Percentiles rank a stretch among this genome's conserved stretches.
Conservation (phyloP, 2,113 vertebrate species). For the Macrotis lagotis region DNA sequence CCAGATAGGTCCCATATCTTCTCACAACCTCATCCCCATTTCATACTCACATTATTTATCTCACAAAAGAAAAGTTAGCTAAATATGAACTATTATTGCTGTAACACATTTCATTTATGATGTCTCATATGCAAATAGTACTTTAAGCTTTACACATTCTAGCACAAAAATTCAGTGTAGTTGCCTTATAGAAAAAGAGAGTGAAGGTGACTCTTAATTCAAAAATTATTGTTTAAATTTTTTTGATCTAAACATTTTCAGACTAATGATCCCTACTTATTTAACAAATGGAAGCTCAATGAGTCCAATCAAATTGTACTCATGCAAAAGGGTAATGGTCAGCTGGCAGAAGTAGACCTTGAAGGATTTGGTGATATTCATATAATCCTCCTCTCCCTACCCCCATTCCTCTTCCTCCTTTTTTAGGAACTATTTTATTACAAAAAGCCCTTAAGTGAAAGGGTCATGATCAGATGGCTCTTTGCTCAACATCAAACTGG, state of each 20-base stretch:
- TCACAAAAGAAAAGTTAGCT: background rate
- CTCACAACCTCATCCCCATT: background rate
- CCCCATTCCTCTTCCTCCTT: background rate
- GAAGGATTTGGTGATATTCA: background rate
- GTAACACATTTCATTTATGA: background rate
- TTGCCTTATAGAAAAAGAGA: background rate
- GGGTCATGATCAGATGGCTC: background rate
- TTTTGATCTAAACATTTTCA: background rate
- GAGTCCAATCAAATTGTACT: background rate
- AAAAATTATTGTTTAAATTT: background rate
- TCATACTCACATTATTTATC: background rate
- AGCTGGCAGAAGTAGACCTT: background rate
- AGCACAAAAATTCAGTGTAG: background rate
- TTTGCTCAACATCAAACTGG: background rate
- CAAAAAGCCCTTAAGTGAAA: conserved; percentile 2
- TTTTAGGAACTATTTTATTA: background rate
- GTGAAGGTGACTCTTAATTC: conserved; percentile 14
- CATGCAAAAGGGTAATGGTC: background rate
- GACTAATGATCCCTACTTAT: background rate
- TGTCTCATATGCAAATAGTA: background rate
- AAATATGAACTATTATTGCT: background rate
- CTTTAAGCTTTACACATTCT: background rate
- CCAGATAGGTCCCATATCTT: background rate
- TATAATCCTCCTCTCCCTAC: background rate
- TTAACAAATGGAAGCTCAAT: background rate